Base-by-base conservation (phyloP, 1,140 invertebrate species). In the Elysia chlorotica region DNA sequence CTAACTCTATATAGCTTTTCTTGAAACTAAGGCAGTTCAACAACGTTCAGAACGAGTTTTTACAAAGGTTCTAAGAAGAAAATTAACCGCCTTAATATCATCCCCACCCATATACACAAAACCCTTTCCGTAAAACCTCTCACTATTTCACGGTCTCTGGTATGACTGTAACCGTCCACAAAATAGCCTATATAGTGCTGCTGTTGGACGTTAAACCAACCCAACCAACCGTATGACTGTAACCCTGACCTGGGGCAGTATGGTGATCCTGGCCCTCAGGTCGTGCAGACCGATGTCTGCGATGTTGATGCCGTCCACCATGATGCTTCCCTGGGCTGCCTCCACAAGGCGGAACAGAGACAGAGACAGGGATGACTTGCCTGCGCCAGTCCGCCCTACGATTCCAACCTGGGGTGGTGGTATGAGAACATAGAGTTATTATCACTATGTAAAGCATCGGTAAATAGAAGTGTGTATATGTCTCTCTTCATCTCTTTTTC, bases 391-490 rank as follows among this genome's bases (percentile, higher is more conserved):
- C 21, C 67, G 54, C n/a, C 67, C 67, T 4, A 69, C 67, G 17
- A 69, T 59, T 1, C 67, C 67, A 1, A 69, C 67, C 67, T 68
- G 48, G n/a, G 23, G 38, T 17, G 14, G 5, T 30, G 23, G n/a
- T n/a, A n/a, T 59, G 6, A n/a, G 28, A 31, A 36, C 4, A 33
- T 35, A 5, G 23, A 4, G 14, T 53, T 68, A 53, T n/a, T 23
- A 66, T 35, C 2, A 28, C 6, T n/a, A 62, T n/a, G 31, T 85
- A 87, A 83, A 90, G 88, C 88, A 94, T 93, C 41, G 93, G 93
- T 85, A 97, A 96, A 80, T n/a, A 96, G 96, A 19, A 96, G n/a
- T 48, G n/a, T n/a, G 10, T 10, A 48, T n/a, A 14, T 48, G 41
- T n/a, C 41, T 14, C 41, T 48, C n/a, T 14, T 48, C n/a, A 48